These are phyloP conservation scores for Alauda arvensis DNA, from an alignment of 2,797 vertebrate species.

Conservation along the genomic window DNA sequence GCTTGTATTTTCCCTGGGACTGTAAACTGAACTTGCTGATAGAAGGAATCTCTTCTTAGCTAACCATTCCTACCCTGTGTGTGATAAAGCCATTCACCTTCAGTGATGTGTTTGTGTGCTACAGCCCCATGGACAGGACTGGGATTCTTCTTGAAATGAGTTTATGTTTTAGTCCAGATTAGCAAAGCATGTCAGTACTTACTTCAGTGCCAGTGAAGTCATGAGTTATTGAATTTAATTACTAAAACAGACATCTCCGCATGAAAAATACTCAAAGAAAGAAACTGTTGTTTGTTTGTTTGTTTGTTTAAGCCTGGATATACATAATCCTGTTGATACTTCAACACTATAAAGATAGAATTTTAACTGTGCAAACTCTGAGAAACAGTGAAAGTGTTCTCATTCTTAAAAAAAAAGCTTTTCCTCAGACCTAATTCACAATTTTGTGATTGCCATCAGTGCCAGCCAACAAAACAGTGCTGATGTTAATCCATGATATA, in stretches of 20 bases:
- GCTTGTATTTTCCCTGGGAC: not conserved
- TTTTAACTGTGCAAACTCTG: not conserved
- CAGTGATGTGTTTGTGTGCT: not conserved
- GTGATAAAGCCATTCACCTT: not conserved
- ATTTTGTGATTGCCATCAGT: not conserved
- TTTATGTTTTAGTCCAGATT: not conserved
- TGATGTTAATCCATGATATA: not conserved
- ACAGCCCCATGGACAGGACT: not conserved
- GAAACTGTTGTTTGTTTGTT: not conserved
- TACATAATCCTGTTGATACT: not conserved
- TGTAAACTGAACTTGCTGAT: not conserved
- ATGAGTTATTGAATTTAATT: too few species aligned
- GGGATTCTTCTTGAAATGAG: not conserved
- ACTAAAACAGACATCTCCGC: too few species aligned
- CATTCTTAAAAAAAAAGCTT: not conserved
- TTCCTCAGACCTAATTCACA: not conserved
- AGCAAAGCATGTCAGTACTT: not conserved
- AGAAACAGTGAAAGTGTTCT: not conserved
- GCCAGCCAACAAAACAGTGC: not conserved
- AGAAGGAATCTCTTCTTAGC: not conserved
- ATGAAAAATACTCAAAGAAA: not conserved
- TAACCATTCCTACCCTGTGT: fast-evolving
- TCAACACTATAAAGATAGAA: not conserved
- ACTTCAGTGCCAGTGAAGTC: too few species aligned
- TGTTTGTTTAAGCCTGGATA: not conserved